phyloP scores from a whole-genome alignment of 2,888 invertebrate genomes.

The Tineola bisselliella region DNA sequence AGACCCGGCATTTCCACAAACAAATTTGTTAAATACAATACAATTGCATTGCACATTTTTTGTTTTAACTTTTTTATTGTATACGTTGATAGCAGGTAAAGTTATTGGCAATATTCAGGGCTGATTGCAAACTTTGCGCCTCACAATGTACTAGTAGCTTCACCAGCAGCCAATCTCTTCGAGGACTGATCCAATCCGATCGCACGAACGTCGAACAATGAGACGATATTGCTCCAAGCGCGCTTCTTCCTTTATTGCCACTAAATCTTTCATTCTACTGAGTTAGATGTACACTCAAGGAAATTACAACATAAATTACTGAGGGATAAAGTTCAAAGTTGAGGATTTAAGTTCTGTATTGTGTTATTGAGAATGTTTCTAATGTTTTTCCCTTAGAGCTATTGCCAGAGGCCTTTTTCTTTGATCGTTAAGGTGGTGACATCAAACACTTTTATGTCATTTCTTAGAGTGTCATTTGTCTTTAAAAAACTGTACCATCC shows the following conservation, averaged over 20 bases:
- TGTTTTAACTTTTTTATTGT: neutral
- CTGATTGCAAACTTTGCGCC: constrained; percentile 4
- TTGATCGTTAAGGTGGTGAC: neutral
- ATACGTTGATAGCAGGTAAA: neutral
- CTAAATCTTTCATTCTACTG: constrained; percentile 53
- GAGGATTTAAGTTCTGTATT: neutral
- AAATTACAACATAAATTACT: neutral
- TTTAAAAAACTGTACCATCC: too few species aligned
- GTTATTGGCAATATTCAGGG: neutral
- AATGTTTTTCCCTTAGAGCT: constrained; percentile 31
- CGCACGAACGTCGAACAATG: constrained; percentile 58
- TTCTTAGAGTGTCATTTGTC: too few species aligned
- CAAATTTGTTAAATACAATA: too few species aligned
- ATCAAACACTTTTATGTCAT: too few species aligned
- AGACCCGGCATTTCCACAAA: too few species aligned
- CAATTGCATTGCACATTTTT: too few species aligned
- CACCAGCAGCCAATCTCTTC: constrained; percentile 12
- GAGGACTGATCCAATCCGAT: constrained; percentile 21
- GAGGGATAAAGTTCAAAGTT: neutral
- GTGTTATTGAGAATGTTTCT: constrained; percentile 18
- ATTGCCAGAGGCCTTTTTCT: constrained; percentile 39
- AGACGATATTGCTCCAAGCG: constrained; percentile 44
- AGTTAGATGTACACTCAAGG: neutral
- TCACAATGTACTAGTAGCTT: constrained; percentile 1
- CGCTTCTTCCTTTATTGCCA: constrained; percentile 59